These are phyloP conservation scores for Calliopsis andreniformis DNA, from an alignment of 1,140 invertebrate species.

Conservation along the genomic window DNA sequence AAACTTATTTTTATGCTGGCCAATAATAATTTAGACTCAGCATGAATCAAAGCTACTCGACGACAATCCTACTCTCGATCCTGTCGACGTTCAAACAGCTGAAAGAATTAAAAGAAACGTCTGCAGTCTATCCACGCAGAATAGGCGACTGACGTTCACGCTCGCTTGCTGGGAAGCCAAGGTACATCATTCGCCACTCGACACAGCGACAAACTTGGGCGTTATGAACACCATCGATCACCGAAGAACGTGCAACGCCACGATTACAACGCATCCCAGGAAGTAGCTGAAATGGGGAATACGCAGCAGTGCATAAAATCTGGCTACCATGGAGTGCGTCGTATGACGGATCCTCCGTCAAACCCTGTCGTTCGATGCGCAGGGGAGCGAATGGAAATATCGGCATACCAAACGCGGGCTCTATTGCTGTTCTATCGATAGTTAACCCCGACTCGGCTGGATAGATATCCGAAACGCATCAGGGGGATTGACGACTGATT, in stretches of 20 bases:
- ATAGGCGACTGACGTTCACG: too few relatives aligned
- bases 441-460: background rate
- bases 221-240: conserved; percentile 44
- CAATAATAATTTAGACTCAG: too few relatives aligned
- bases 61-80: too few relatives aligned
- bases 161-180: background rate
- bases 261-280: conserved; percentile 32
- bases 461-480: background rate
- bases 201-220: background rate
- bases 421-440: conserved; percentile 12
- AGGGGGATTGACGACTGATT: background rate
- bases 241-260: background rate
- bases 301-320: conserved; percentile 62
- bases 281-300: conserved; percentile 51
- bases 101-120: too few relatives aligned
- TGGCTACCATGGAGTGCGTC: conserved; percentile 46
- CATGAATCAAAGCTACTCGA: too few relatives aligned
- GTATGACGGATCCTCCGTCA: conserved; percentile 21
- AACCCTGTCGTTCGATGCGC: conserved; percentile 38
- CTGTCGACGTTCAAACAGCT: too few relatives aligned
- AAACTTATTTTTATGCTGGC: too few relatives aligned
- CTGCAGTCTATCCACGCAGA: too few relatives aligned
- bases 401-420: background rate
- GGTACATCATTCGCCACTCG: background rate
- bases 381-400: conserved; percentile 39